Base-by-base conservation (phyloP, 2,797 vertebrate genomes). In the Graptemys geographica region DNA sequence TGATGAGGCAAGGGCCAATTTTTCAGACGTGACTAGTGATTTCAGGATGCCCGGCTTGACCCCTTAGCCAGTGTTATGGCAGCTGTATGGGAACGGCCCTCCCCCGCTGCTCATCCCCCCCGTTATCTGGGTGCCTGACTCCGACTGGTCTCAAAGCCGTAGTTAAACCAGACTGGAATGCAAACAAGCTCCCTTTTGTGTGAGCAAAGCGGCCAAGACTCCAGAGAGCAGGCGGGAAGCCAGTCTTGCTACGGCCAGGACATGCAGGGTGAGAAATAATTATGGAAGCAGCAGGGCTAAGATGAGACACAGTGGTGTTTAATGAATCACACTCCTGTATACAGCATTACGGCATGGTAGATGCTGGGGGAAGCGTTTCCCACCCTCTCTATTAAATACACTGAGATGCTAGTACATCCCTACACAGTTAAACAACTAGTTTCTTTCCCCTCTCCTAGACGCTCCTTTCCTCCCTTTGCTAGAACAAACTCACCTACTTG, bases 351-450 rank as follows among this genome's bases (percentile, higher is more conserved):
- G 52, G 0, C 49, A 16, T 6, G 0, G 51, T 41, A n/a, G 44
- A n/a, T 1, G 0, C 1, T 1, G 47, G 0, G 0, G n/a, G 23
- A 52, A 80, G 74, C 0, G 0, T 11, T 18, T 13, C 55, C 74
- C 74, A 18, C 74, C 23, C n/a, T 72, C 5, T 15, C 55, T 57
- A 21, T 28, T 28, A 49, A 49, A 6, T 51, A 62, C 27, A 12
- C 4, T 5, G 8, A 55, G 83, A 41, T 4, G 47, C 4, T 12
- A 0, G 0, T 0, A 21, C 82, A 79, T 56, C 41, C 21, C 79
- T 84, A 84, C 23, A 80, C 81, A 76, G 2, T 4, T 6, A 72
- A 49, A 25, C 12, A 47, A 4, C 37, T 0, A 2, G 5, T 28
- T 53, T 6, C 7, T 21, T 69, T 0, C 0, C 11, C 47, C 86